Conservation (phyloP, 2,797 vertebrate species). For the Pelodytes ibericus region DNA sequence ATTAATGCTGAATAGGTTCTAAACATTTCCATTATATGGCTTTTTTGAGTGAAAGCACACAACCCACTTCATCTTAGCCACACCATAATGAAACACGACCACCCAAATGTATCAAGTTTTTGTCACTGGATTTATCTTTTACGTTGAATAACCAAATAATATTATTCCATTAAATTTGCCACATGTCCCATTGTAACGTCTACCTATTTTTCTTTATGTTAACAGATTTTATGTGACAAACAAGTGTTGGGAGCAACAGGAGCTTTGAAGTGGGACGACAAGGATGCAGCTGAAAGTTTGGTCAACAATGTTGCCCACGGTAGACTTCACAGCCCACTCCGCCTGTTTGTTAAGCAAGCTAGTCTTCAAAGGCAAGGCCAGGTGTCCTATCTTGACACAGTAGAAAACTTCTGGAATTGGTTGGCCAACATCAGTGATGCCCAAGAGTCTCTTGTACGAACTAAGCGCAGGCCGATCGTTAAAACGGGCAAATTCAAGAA, state of each 20-base stretch:
- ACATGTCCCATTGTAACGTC: no score
- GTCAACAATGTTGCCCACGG: conserved; percentile 83
- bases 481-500: conserved; percentile 99
- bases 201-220: conserved; percentile 57
- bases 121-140: no score
- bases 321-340: conserved; percentile 87
- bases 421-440: conserved; percentile 94
- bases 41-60: no score
- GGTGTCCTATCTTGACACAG: conserved; percentile 85
- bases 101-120: no score
- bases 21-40: no score
- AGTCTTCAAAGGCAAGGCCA: conserved; percentile 84
- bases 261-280: conserved; percentile 87
- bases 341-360: conserved; percentile 89
- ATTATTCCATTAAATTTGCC: no score
- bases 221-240: conserved; percentile 84
- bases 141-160: no score
- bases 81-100: no score
- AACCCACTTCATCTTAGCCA: no score
- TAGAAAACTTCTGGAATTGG: conserved; percentile 97
- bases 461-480: conserved; percentile 97
- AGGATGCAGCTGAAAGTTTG: conserved; percentile 78
- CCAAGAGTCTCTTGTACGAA: conserved; percentile 88
- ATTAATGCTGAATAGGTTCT: no score
- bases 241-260: conserved; percentile 74